Evolutionary conservation across 2,888 invertebrate genomes (phyloP), one percentile per base, ranked within the genome.

Genomic region (Plagodis dolabraria): DNA sequence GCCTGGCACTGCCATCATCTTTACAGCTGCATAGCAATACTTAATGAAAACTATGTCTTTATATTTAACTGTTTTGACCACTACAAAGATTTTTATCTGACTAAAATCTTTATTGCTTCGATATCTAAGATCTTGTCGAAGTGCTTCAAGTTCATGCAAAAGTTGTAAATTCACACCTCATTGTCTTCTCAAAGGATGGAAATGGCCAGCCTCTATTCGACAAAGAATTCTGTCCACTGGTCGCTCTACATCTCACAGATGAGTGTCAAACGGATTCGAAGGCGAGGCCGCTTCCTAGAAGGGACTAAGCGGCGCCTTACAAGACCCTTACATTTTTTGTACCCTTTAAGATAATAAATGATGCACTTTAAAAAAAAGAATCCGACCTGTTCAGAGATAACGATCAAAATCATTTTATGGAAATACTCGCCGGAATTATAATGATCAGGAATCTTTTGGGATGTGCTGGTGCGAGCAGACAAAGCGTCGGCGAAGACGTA

Each of bases 341-440:
- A 79, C 82, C 81, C 80, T 83, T 84, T 86, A 86, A 90, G 87
- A 92, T 92, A 92, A 92, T 92, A 92, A 92, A 92, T 91, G 91
- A 92, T 88, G 87, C 85, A 80, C 85, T 84, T 22, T 82, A 75
- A 79, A 86, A 88, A 91, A 92, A 91, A 85, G 82, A 86, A 85
- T 85, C 86, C 88, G 91, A 92, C 92, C 92, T 92, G 92, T 88
- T 90, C 89, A 83, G 76, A 82, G 92, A 92, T 92, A 92, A 90
- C 85, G 86, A 92, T 92, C 92, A 72, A 81, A 88, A 88, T 85
- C 77, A 91, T 92, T 92, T 92, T 92, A 92, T 92, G 90, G 90
- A 90, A 92, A 92, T 89, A 83, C 82, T 87, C 79, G 78, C 83
- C 85, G 89, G 89, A 89, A 92, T 92, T 89, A 88, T 91, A 90